Evolutionary conservation across 1,140 invertebrate genomes (phyloP).

Genomic region (Drosophila ercepeae): DNA sequence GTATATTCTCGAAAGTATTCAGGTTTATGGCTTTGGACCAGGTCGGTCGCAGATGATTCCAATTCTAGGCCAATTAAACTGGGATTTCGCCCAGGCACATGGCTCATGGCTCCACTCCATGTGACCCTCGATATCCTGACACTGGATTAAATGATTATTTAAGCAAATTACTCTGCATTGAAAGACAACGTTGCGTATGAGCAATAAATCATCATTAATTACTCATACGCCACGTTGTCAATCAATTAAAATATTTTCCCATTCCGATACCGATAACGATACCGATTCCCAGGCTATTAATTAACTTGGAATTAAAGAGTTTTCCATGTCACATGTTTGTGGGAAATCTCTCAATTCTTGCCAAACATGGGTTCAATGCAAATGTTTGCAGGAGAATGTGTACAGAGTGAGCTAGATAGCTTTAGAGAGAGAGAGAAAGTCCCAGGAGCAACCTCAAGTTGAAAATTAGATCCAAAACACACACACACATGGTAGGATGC

Average conservation of each 20-base stretch:
- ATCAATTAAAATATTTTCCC: not conserved
- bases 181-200: not conserved
- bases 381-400: not conserved
- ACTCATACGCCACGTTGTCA: not conserved
- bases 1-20: not conserved
- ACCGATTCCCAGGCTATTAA: not conserved
- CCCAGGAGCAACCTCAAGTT: conserved; percentile 19
- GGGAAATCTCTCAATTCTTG: not conserved
- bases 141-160: not conserved
- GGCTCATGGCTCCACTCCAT: conserved; percentile 8
- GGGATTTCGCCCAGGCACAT: conserved; percentile 31
- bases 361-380: not conserved
- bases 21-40: not conserved
- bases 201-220: not conserved
- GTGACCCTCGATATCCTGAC: not conserved
- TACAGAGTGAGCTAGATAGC: not conserved
- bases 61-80: conserved; percentile 50
- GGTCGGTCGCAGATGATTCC: conserved; percentile 36
- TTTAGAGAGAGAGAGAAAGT: not conserved
- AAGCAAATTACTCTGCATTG: not conserved
- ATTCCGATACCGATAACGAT: no score
- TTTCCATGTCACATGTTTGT: not conserved
- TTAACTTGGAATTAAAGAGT: not conserved
- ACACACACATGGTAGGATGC: conserved; percentile 17
- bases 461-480: conserved; percentile 17